Conservation (phyloP, 2,888 invertebrate genomes). For the Prosopocoilus inquinatus region DNA sequence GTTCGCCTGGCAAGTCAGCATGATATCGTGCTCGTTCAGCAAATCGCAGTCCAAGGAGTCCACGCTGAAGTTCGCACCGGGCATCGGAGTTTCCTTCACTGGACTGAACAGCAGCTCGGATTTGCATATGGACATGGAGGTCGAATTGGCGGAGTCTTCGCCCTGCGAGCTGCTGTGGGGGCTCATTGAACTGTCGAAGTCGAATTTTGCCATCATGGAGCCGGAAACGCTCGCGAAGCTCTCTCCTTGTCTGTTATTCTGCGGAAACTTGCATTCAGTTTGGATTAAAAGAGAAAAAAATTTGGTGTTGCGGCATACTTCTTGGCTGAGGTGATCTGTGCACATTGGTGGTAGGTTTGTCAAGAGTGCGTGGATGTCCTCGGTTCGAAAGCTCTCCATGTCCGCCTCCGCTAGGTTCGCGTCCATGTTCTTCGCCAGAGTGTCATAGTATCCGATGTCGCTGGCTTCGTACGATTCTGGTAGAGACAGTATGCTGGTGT, state of each 20-base stretch:
- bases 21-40: conserved; percentile 77
- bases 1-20: conserved; percentile 87
- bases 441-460: conserved; percentile 72
- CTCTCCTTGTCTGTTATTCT: conserved; percentile 76
- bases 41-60: conserved; percentile 88
- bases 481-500: conserved; percentile 76
- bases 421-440: conserved; percentile 83
- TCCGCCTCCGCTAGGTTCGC: conserved; percentile 92
- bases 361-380: conserved; percentile 85
- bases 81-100: conserved; percentile 75
- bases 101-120: conserved; percentile 89
- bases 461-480: conserved; percentile 75
- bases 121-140: conserved; percentile 88
- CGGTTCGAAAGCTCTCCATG: conserved; percentile 90
- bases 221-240: conserved; percentile 80
- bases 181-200: conserved; percentile 73
- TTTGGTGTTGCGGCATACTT: conserved; percentile 35
- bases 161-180: conserved; percentile 73
- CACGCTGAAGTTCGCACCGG: conserved; percentile 77
- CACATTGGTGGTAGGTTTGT: conserved; percentile 73
- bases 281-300: neutral
- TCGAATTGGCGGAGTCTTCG: conserved; percentile 73
- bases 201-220: conserved; percentile 78
- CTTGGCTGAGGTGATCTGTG: conserved; percentile 52
- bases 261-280: conserved; percentile 41